phyloP scores from a whole-genome alignment of 2,113 vertebrate species.

The Octodon degus region DNA sequence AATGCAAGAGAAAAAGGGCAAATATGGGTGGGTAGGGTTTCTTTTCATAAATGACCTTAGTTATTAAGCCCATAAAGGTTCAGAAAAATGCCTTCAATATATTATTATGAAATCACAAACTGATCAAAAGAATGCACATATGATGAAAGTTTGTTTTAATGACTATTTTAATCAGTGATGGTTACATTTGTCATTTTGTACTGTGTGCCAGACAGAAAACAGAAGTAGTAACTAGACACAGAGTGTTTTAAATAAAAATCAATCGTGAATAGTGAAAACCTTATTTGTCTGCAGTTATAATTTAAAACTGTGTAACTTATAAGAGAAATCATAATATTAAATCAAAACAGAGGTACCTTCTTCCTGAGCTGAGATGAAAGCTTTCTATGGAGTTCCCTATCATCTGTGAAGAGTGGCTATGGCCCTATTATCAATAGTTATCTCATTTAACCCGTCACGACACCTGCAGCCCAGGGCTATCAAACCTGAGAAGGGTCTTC shows the following conservation, averaged over 20 bases:
- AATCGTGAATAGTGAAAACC: neutral
- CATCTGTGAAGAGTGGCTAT: neutral
- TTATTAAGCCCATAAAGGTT: neutral
- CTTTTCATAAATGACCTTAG: neutral
- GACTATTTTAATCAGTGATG: neutral
- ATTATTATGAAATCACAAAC: neutral
- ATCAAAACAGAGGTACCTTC: neutral
- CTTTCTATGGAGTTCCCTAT: neutral
- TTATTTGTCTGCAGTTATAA: neutral
- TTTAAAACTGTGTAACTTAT: neutral
- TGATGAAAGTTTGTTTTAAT: neutral
- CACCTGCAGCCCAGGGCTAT: neutral
- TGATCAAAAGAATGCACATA: neutral
- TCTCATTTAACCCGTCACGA: neutral
- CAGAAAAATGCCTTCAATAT: neutral
- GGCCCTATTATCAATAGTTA: neutral
- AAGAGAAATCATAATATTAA: neutral
- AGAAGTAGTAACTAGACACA: neutral
- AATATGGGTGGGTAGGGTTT: neutral
- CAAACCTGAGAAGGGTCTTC: neutral
- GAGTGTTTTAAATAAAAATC: neutral
- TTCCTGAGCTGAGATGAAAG: neutral
- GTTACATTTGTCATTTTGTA: neutral
- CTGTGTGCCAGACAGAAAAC: neutral
- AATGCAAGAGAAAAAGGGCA: neutral